A percentile compares a stretch with the other conserved stretches of the same genome.
phyloP scores from a whole-genome alignment of 2,797 vertebrate genomes.

The Syncerus caffer region DNA sequence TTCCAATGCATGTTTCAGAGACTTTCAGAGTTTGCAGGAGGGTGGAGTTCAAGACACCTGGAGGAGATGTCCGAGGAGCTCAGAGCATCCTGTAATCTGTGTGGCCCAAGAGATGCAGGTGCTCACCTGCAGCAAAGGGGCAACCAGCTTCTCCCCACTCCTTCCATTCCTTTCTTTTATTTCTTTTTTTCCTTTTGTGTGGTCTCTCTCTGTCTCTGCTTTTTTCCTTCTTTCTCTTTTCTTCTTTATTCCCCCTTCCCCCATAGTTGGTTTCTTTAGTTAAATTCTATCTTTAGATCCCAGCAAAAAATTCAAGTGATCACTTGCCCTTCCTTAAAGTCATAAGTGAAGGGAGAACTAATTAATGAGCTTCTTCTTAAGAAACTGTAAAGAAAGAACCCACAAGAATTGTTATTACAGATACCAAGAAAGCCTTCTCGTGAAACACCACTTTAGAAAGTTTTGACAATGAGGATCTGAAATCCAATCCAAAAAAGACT shows the following conservation, averaged over 20 bases:
- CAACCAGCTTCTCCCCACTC: fast-evolving
- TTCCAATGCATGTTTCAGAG: not conserved
- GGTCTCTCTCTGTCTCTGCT: not conserved
- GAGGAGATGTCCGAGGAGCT: not conserved
- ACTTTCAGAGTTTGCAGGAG: not conserved
- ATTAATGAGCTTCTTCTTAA: not conserved
- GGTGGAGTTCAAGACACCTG: no score
- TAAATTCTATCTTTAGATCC: not conserved
- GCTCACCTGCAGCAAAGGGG: fast-evolving
- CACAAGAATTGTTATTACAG: not conserved
- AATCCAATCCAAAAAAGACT: not conserved
- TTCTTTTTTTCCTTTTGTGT: not conserved
- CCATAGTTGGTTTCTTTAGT: not conserved
- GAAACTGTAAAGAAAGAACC: not conserved
- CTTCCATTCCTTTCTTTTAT: no score
- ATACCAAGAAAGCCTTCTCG: not conserved
- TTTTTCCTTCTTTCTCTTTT: not conserved
- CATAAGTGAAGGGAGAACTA: not conserved
- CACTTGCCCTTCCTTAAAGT: not conserved
- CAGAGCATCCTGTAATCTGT: not conserved
- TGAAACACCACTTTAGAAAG: not conserved
- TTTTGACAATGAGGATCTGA: not conserved
- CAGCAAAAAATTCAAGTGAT: not conserved
- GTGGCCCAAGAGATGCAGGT: fast-evolving
- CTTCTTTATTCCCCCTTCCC: fast-evolving